These are phyloP conservation scores for Lepidocyrtoides sp. DNA, from an alignment of 2,888 invertebrate species.

Conservation along the genomic window DNA sequence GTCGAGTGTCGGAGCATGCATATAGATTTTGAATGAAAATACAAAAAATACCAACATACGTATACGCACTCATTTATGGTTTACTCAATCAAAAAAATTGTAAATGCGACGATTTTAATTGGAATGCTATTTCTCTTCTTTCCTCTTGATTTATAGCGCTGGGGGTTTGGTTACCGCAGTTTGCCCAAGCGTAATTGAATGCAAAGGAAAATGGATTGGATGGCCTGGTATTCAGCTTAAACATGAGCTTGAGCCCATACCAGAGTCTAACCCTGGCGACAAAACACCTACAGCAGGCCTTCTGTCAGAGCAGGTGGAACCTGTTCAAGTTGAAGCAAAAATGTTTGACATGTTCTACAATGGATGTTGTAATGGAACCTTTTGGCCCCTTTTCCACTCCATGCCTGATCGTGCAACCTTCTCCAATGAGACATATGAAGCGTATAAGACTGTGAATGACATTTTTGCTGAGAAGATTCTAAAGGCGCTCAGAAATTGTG, in stretches of 20 bases:
- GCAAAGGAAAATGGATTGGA: constrained; percentile 87
- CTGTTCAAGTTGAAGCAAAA: constrained; percentile 86
- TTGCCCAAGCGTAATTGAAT: constrained; percentile 87
- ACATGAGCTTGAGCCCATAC: constrained; percentile 86
- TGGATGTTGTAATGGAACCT: constrained; percentile 87
- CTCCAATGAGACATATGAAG: constrained; percentile 86
- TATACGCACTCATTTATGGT: neutral
- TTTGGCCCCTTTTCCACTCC: constrained; percentile 87
- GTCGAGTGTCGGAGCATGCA: neutral
- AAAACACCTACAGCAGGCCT: constrained; percentile 86
- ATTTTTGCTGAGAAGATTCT: constrained; percentile 86
- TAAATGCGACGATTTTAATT: neutral
- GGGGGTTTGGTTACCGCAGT: constrained; percentile 87
- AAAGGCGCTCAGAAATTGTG: constrained; percentile 86
- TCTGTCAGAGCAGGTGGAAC: constrained; percentile 86
- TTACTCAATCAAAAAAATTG: neutral
- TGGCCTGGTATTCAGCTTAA: constrained; percentile 87
- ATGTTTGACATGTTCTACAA: constrained; percentile 87
- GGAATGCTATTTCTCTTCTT: neutral
- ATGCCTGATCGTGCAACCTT: constrained; percentile 87
- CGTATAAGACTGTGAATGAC: constrained; percentile 86
- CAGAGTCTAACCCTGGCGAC: constrained; percentile 86
- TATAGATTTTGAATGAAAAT: constrained; percentile 23
- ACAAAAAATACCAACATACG: too few species aligned
- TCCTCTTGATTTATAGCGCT: constrained; percentile 86